Percentiles rank a stretch among this genome's conserved stretches.
Evolutionary conservation across 2,113 vertebrate species (phyloP).

Genomic region (Thalassarche chlororhynchos): DNA sequence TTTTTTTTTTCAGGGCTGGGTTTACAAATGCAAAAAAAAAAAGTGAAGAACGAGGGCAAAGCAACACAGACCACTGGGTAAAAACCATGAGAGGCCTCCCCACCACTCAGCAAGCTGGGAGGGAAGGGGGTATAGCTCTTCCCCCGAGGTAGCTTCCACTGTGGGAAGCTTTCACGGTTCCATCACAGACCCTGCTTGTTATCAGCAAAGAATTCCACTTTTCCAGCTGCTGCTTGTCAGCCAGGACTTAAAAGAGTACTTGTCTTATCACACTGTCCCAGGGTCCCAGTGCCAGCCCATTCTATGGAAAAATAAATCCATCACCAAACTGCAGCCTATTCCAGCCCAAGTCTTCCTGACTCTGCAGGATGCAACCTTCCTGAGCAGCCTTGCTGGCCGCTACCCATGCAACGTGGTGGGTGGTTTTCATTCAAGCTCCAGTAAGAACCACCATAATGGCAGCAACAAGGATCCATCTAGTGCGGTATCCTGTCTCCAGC

Average conservation of each 20-base stretch:
- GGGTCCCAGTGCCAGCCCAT: neutral
- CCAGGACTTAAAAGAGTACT: neutral
- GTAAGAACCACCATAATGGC: neutral
- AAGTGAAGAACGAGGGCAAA: neutral
- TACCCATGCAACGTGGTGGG: fast-evolving
- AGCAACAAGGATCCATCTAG: neutral
- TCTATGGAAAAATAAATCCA: neutral
- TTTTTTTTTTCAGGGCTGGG: neutral
- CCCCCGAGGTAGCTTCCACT: neutral
- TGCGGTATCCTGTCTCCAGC: neutral
- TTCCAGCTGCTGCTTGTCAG: neutral
- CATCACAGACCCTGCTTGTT: neutral
- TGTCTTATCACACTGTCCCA: neutral
- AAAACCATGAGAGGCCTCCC: neutral
- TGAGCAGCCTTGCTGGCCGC: neutral
- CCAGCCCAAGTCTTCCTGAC: neutral
- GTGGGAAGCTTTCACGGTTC: neutral
- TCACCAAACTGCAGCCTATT: neutral
- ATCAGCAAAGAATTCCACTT: neutral
- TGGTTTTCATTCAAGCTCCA: neutral
- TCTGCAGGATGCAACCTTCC: neutral
- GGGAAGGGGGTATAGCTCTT: neutral
- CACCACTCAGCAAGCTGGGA: neutral
- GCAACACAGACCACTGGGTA: neutral
- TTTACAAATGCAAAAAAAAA: neutral